Evolutionary conservation across 2,113 vertebrate genomes (phyloP), one percentile per base, ranked within the genome.

Genomic region (Nothoprocta perdicaria): DNA sequence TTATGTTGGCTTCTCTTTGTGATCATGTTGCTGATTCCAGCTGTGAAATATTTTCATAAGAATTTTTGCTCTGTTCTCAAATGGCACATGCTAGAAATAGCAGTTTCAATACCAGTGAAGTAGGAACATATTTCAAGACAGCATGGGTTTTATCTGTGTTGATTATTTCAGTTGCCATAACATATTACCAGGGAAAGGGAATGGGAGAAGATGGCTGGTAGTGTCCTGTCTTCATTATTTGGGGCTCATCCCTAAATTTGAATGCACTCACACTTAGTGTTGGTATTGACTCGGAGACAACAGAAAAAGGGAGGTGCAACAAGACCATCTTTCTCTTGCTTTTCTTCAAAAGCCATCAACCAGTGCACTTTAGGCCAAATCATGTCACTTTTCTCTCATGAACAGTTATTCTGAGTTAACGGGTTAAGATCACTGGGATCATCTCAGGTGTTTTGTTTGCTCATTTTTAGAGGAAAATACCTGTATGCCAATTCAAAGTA

Each of bases 1-100:
- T 93, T 93, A 77, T 71, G 61, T 76, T 72, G 23, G 26, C 79
- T 89, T 57, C 52, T 71, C 55, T 52, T 53, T 82, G 76, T 88
- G 86, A 79, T 67, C 11, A 2, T 73, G 60, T 55, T 84, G 21
- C 57, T 72, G 75, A 58, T 29, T 89, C 76, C 61, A 88, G 72
- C 41, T 90, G 43, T 65, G n/a, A 22, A 72, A 63, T 86, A 68
- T 35, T 29, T 90, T 53, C 43, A 2, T n/a, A 52, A 65, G 35
- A 55, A 65, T 52, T 89, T 69, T 78, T 89, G 55, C 87, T 92
- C 21, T 55, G 38, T 80, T 89, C 29, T 90, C 71, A 77, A 26
- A 46, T 40, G 31, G 21, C 87, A 15, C 19, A 16, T 38, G 22
- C 46, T 80, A 27, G 68, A 71, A 71, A 71, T 71, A 89, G 35